Percentiles rank a stretch among this genome's conserved stretches.
Evolutionary conservation across 2,797 vertebrate genomes (phyloP).

Genomic region (Myiothlypis chrysogaster): DNA sequence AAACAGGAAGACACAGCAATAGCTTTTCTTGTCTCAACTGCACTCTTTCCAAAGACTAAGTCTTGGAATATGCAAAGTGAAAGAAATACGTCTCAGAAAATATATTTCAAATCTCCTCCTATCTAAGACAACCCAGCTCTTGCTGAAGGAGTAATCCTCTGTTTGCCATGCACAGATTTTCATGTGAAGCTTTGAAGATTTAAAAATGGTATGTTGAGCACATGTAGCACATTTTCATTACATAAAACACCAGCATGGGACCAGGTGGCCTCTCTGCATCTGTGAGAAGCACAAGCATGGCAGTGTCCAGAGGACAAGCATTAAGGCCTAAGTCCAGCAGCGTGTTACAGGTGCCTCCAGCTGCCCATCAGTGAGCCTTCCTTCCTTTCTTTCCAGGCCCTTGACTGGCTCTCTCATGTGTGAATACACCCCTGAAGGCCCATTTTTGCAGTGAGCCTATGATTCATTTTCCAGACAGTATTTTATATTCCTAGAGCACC

Average conservation of each 20-base stretch:
- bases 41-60: background rate
- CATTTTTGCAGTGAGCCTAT: background rate
- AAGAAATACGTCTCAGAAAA: background rate
- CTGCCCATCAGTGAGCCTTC: background rate
- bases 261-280: background rate
- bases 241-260: background rate
- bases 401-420: background rate
- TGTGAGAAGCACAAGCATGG: background rate
- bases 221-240: background rate
- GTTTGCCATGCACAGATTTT: background rate
- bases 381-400: background rate
- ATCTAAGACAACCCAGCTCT: background rate
- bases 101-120: background rate
- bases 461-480: background rate
- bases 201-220: background rate
- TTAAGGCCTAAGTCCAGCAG: background rate
- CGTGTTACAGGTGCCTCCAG: background rate
- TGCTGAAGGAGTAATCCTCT: background rate
- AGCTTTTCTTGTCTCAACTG: background rate
- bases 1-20: background rate
- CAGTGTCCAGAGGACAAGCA: background rate
- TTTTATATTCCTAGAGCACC: background rate
- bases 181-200: background rate
- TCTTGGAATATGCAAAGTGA: background rate
- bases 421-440: background rate